Conservation (phyloP, 2,888 invertebrate genomes). For the Tinea semifulvella region DNA sequence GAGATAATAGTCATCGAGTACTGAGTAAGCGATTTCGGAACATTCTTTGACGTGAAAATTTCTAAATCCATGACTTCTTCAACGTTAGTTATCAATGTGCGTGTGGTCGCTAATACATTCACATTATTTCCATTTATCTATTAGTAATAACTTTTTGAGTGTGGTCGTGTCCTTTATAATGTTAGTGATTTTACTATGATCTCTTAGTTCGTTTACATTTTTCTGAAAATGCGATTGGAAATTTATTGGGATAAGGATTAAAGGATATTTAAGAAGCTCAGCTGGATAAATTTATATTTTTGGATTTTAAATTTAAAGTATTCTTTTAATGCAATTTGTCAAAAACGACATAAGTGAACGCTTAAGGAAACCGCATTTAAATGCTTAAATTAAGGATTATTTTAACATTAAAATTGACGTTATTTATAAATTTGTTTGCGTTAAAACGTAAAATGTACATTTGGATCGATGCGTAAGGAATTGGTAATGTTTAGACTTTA, state of each 20-base stretch:
- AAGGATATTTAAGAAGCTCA: slow-evolving; percentile 41
- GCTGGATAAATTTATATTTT: slow-evolving; percentile 20
- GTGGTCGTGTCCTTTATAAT: slow-evolving; percentile 41
- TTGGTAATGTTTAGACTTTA: slow-evolving; percentile 52
- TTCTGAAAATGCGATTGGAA: slow-evolving; percentile 47
- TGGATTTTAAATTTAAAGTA: slow-evolving; percentile 11
- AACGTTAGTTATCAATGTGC: background rate
- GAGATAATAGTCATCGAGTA: background rate
- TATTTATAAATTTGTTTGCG: slow-evolving; percentile 2
- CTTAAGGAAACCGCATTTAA: slow-evolving; percentile 47
- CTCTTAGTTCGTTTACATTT: slow-evolving; percentile 59
- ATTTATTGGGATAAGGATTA: slow-evolving; percentile 20
- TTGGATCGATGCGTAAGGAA: slow-evolving; percentile 56
- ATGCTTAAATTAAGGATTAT: slow-evolving; percentile 36
- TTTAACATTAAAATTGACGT: slow-evolving; percentile 11
- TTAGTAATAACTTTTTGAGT: slow-evolving; percentile 28
- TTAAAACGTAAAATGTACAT: slow-evolving; percentile 52
- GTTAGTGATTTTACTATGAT: slow-evolving; percentile 42
- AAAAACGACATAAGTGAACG: slow-evolving; percentile 9
- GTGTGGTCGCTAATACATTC: background rate
- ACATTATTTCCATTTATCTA: slow-evolving; percentile 2
- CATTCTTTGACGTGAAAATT: background rate
- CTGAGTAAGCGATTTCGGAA: too few species aligned
- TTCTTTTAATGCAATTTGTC: slow-evolving; percentile 9
- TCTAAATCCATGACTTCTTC: background rate